Conservation (phyloP, 2,113 vertebrate genomes). For the Anguilla rostrata region DNA sequence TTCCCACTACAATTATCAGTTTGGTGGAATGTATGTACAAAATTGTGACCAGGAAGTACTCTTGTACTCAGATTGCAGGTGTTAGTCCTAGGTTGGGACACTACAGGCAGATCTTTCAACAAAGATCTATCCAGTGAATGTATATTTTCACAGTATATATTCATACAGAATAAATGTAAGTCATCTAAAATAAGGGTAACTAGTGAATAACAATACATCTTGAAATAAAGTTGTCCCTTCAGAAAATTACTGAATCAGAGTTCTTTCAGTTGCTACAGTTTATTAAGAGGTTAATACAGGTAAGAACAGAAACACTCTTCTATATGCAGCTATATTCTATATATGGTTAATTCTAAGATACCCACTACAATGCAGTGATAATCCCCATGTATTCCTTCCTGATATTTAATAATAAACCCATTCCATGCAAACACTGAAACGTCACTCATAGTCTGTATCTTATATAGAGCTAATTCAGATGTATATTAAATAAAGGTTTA, state of each 20-base stretch:
- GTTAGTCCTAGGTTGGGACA: too few relatives aligned
- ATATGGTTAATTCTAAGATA: not conserved
- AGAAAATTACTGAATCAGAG: not conserved
- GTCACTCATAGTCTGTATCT: not conserved
- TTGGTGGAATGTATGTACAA: not conserved
- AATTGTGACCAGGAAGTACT: too few relatives aligned
- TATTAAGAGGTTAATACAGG: not conserved
- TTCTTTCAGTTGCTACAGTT: not conserved
- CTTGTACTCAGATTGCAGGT: too few relatives aligned
- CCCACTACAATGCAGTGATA: not conserved
- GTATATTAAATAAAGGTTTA: too few relatives aligned
- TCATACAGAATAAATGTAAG: not conserved
- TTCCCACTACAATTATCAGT: not conserved
- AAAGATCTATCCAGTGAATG: too few relatives aligned
- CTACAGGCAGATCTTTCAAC: too few relatives aligned
- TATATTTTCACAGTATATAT: not conserved
- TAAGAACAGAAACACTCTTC: not conserved
- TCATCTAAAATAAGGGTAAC: not conserved
- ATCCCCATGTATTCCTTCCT: not conserved
- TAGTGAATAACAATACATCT: not conserved
- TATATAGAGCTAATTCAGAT: too few relatives aligned
- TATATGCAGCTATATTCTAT: not conserved
- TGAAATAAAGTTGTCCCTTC: not conserved
- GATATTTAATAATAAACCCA: not conserved
- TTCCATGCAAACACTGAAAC: conserved; percentile 1